phyloP scores from a whole-genome alignment of 2,888 invertebrate species.

The Drosophila yooni region DNA sequence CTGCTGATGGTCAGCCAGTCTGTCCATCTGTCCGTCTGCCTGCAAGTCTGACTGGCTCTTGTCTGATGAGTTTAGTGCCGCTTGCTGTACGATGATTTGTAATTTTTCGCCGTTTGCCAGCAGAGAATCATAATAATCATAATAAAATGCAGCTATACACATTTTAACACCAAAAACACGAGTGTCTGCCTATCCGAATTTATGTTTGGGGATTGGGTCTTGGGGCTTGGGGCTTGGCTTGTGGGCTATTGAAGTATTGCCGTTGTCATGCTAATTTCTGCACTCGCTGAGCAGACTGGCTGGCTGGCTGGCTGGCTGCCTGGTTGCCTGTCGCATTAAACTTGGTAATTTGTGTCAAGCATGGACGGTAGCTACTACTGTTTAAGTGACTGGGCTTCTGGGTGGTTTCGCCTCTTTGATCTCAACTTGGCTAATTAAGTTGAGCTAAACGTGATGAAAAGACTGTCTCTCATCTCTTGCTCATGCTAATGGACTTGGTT shows the following conservation, averaged over 20 bases:
- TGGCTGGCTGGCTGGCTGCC: conserved; percentile 4
- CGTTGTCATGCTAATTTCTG: conserved; percentile 75
- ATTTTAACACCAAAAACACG: conserved; percentile 79
- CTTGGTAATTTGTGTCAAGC: conserved; percentile 78
- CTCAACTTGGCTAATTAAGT: conserved; percentile 72
- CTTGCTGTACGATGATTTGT: conserved; percentile 72
- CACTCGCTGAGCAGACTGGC: conserved; percentile 22
- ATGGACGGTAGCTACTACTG: conserved; percentile 73
- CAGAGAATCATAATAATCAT: conserved; percentile 80
- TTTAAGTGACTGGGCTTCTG: conserved; percentile 71
- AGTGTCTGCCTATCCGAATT: conserved; percentile 30
- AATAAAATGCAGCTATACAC: conserved; percentile 81
- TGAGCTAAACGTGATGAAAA: conserved; percentile 65
- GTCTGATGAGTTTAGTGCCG: conserved; percentile 75
- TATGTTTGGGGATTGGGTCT: conserved; percentile 16
- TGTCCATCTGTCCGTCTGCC: not conserved
- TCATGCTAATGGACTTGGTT: conserved; percentile 44
- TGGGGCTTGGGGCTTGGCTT: conserved; percentile 13
- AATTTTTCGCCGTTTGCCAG: conserved; percentile 66
- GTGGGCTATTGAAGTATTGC: conserved; percentile 66
- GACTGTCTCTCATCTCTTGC: conserved; percentile 14
- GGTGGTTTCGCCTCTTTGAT: conserved; percentile 67
- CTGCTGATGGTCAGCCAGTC: conserved; percentile 45
- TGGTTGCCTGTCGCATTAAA: conserved; percentile 72
- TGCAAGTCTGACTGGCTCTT: conserved; percentile 43